phyloP scores from a whole-genome alignment of 2,797 vertebrate genomes.

The Triplophysa yarkandensis region DNA sequence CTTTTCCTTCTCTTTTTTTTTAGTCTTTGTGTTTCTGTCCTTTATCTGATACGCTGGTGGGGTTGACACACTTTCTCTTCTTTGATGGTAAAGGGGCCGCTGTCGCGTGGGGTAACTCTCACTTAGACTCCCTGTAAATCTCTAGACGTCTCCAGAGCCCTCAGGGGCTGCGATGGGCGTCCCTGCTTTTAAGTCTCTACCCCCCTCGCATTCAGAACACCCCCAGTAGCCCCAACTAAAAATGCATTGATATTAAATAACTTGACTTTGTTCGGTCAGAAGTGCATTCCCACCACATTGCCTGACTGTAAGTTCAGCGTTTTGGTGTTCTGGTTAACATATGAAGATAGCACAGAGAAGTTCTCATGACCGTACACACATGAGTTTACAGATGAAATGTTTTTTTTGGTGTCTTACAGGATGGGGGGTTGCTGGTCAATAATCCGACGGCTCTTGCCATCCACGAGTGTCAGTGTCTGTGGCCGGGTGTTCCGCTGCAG shows the following conservation, averaged over 20 bases:
- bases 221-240: not conserved
- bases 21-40: constrained; percentile 11
- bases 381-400: too few species aligned
- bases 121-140: constrained; percentile 44
- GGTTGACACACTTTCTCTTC: constrained; percentile 57
- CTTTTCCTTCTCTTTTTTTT: constrained; percentile 30
- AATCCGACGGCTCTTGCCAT: constrained; percentile 92
- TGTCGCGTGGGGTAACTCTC: constrained; percentile 35
- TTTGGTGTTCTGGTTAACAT: not conserved
- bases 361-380: too few species aligned
- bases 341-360: not conserved
- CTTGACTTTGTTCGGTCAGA: not conserved
- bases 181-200: constrained; percentile 72
- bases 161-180: constrained; percentile 60
- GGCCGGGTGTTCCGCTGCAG: constrained; percentile 87
- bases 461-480: constrained; percentile 92
- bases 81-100: constrained; percentile 55
- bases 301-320: too few species aligned
- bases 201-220: constrained; percentile 1
- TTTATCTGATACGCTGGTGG: constrained; percentile 54
- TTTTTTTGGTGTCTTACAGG: constrained; percentile 69
- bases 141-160: constrained; percentile 61
- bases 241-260: not conserved
- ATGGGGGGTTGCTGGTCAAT: constrained; percentile 94
- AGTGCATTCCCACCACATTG: too few species aligned